These are phyloP conservation scores for Himalopsyche kuldschensis DNA, from an alignment of 2,888 invertebrate species.

Conservation along the genomic window DNA sequence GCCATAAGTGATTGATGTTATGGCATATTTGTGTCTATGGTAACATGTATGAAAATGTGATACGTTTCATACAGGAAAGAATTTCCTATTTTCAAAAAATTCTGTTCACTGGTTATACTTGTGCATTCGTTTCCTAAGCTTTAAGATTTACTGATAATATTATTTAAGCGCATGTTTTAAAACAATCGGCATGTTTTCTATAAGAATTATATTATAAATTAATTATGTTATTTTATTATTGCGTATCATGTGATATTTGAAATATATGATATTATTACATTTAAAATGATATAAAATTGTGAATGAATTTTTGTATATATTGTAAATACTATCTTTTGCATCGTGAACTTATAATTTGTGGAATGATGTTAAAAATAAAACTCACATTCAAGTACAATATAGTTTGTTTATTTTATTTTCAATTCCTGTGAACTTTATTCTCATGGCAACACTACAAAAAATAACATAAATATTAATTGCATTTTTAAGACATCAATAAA, in stretches of 20 bases:
- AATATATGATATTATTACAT: conserved; percentile 26
- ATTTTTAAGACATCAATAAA: no score
- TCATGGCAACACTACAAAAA: neutral
- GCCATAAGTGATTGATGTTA: no score
- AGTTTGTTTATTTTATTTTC: neutral
- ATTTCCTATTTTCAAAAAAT: neutral
- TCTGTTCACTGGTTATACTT: neutral
- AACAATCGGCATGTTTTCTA: no score
- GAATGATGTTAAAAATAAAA: neutral
- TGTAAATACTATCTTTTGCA: conserved; percentile 3
- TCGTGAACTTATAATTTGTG: neutral
- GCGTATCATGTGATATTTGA: conserved; percentile 27
- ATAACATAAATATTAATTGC: no score
- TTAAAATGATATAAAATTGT: neutral
- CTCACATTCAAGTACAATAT: neutral
- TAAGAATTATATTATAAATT: neutral
- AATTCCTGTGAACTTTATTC: neutral
- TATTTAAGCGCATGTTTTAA: neutral
- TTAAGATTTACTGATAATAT: neutral
- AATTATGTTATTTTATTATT: conserved; percentile 7
- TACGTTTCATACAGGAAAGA: neutral
- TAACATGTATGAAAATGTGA: no score
- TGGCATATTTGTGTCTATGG: no score
- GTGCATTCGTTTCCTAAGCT: neutral
- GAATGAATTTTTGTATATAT: conserved; percentile 5